Conservation (phyloP, 2,888 invertebrate genomes). For the Stegophylla sp. region DNA sequence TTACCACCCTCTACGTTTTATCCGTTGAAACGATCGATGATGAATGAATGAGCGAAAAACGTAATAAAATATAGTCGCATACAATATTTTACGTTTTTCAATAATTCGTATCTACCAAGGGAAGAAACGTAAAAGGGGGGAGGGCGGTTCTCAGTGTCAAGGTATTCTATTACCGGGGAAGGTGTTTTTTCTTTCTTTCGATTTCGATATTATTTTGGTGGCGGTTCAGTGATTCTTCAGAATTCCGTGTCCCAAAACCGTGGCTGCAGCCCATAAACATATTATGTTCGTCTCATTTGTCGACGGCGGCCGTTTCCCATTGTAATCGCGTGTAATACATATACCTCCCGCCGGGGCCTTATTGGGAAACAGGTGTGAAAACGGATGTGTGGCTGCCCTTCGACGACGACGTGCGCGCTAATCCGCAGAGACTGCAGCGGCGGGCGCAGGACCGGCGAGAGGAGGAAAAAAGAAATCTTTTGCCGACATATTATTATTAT, state of each 20-base stretch:
- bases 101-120: too few species aligned
- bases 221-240: slow-evolving; percentile 12
- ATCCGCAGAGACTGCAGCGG: slow-evolving; percentile 20
- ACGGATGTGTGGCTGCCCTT: slow-evolving; percentile 18
- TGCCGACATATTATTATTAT: too few species aligned
- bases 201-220: slow-evolving; percentile 25
- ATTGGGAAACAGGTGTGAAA: slow-evolving; percentile 23
- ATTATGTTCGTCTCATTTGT: slow-evolving; percentile 16
- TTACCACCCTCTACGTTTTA: too few species aligned
- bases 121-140: too few species aligned
- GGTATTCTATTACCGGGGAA: neutral
- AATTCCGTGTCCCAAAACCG: neutral
- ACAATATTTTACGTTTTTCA: neutral
- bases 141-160: too few species aligned
- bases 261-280: neutral
- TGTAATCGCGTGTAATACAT: slow-evolving; percentile 25
- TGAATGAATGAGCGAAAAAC: too few species aligned
- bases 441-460: neutral
- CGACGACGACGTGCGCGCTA: neutral
- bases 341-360: slow-evolving; percentile 11
- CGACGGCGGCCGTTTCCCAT: slow-evolving; percentile 13
- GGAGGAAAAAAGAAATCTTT: slow-evolving; percentile 10
- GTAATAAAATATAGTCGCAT: too few species aligned
- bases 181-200: slow-evolving; percentile 7
- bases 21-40: too few species aligned